Evolutionary conservation across 2,888 invertebrate species (phyloP).

Genomic region (Quadriops clusia): DNA sequence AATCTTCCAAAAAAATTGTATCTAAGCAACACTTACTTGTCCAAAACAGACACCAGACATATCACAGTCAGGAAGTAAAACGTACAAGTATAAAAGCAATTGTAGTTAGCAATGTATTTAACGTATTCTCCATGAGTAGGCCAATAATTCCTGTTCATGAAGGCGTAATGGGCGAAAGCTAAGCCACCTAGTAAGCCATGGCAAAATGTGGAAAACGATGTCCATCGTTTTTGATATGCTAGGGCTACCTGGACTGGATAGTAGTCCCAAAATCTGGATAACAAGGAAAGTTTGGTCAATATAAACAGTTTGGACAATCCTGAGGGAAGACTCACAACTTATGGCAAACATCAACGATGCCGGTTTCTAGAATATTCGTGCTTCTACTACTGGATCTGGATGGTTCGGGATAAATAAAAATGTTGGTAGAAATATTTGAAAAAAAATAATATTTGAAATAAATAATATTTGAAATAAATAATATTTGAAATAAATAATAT

Average conservation of each 20-base stretch:
- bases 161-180: conserved; percentile 45
- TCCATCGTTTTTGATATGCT: conserved; percentile 42
- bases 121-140: conserved; percentile 30
- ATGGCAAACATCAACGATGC: too few relatives aligned
- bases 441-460: too few relatives aligned
- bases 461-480: too few relatives aligned
- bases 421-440: too few relatives aligned
- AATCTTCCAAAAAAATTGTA: background rate
- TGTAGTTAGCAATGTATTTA: conserved; percentile 31
- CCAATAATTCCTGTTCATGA: conserved; percentile 41
- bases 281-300: too few relatives aligned
- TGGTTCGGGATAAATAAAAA: too few relatives aligned
- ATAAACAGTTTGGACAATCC: too few relatives aligned
- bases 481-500: too few relatives aligned
- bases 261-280: conserved; percentile 11
- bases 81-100: conserved; percentile 33
- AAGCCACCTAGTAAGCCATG: conserved; percentile 49
- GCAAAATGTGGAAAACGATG: conserved; percentile 42
- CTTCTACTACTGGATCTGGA: too few relatives aligned
- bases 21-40: conserved; percentile 36
- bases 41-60: conserved; percentile 47
- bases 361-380: too few relatives aligned
- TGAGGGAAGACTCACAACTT: too few relatives aligned
- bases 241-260: conserved; percentile 43
- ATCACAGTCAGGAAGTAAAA: conserved; percentile 48